Base-by-base conservation (phyloP, 2,888 invertebrate genomes). In the Hemicrepidius hirtus region DNA sequence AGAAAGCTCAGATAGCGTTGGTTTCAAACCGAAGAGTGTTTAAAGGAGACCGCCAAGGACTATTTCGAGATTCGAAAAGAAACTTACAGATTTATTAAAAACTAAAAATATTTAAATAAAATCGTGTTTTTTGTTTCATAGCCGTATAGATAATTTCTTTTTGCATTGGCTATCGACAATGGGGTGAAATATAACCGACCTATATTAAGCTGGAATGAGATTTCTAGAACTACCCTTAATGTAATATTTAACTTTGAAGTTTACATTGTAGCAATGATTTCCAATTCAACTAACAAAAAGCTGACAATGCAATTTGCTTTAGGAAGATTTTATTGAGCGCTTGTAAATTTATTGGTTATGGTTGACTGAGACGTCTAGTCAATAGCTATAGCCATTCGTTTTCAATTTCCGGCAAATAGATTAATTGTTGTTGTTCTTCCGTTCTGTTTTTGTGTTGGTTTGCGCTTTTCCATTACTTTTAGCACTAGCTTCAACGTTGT, bases 381-480 rank as follows among this genome's bases (percentile, higher is more conserved):
- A 76, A 80, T 80, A 81, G 81, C 81, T 82, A n/a, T n/a, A 81
- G 82, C 81, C 83, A 82, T 84, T 84, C 82, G 84, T 84, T 83
- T 83, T 80, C 82, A 84, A 84, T 84, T 84, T 84, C 84, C 84
- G 84, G 84, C 78, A 80, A 81, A 80, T 78, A 80, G 80, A 80
- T 80, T 81, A 83, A 84, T 84, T 83, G 81, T 81, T 76, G 76
- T 78, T 78, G 82, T 80, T 80, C 83, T 85, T 85, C 85, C 85
- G 84, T 82, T 80, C 78, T 62, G 65, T 79, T 76, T 80, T 80
- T 79, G 75, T 76, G 62, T 75, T 75, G 73, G 35, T 63, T 78
- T 74, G 76, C 76, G 77, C 55, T 67, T 63, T 74, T 68, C 62
- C 37, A 71, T 63, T 69, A 32, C 13, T 9, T 46, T 46, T 7